Evolutionary conservation across 1,140 invertebrate genomes (phyloP).

Genomic region (Trialeurodes vaporariorum): DNA sequence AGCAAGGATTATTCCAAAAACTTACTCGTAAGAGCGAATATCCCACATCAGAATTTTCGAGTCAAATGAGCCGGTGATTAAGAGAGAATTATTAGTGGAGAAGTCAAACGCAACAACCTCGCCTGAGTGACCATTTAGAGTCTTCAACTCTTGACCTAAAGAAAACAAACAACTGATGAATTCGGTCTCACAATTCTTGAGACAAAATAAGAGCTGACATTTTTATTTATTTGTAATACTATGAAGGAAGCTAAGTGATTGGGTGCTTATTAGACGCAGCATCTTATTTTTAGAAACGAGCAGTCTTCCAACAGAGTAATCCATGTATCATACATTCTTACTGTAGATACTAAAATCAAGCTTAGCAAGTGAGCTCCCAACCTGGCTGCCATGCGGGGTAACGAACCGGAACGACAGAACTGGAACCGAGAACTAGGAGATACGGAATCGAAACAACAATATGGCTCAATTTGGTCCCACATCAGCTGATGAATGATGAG

Average conservation of each 20-base stretch:
- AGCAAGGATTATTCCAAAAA: no score
- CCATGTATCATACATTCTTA: no score
- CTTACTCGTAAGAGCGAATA: conserved; percentile 49
- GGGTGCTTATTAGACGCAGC: background rate
- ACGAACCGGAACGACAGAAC: no score
- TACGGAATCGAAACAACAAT: no score
- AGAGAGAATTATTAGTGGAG: conserved; percentile 49
- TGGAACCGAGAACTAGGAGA: no score
- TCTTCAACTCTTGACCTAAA: conserved; percentile 45
- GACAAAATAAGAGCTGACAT: background rate
- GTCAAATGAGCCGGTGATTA: conserved; percentile 70
- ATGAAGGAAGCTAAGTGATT: conserved; percentile 11
- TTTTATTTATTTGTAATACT: background rate
- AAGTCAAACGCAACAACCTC: conserved; percentile 63
- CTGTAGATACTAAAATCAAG: no score
- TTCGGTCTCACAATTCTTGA: background rate
- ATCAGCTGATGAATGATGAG: no score
- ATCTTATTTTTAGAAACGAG: no score
- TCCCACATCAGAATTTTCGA: conserved; percentile 64
- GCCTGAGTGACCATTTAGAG: conserved; percentile 50
- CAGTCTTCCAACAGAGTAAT: no score
- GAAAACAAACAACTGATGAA: background rate
- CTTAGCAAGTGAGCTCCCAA: no score
- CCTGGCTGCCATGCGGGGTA: no score
- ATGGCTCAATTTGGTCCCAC: no score